These are phyloP conservation scores for Heliocidaris tuberculata DNA, from an alignment of 35 echinoderm and acorn worm genomes.

Conservation along the genomic window DNA sequence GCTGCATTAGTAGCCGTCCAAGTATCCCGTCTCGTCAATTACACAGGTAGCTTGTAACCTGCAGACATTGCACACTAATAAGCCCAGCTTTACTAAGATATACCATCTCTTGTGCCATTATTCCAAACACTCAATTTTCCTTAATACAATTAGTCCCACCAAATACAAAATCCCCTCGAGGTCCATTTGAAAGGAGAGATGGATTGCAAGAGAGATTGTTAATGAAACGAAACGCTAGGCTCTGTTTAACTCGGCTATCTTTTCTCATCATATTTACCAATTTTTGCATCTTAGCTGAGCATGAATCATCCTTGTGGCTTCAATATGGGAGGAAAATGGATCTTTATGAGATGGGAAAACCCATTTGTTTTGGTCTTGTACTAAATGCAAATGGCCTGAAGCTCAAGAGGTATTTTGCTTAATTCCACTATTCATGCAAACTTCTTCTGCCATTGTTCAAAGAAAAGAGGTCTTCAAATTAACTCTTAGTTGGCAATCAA, in stretches of 20 bases:
- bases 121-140: slow-evolving; percentile 12
- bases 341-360: not conserved
- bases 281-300: not conserved
- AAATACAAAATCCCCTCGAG: slow-evolving; percentile 9
- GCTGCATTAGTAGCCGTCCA: not conserved
- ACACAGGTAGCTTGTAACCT: not conserved
- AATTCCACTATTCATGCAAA: not conserved
- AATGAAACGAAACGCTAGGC: not conserved
- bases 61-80: not conserved
- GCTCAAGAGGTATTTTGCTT: slow-evolving; percentile 4
- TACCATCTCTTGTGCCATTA: not conserved
- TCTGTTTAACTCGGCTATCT: slow-evolving; percentile 1
- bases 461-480: not conserved
- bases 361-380: not conserved
- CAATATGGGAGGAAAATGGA: not conserved
- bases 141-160: slow-evolving; percentile 17
- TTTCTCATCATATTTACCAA: slow-evolving; percentile 18
- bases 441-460: not conserved
- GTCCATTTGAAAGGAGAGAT: not conserved
- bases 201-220: slow-evolving; percentile 1
- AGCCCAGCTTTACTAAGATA: not conserved
- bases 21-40: not conserved
- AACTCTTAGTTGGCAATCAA: not conserved
- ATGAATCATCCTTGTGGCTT: not conserved
- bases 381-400: not conserved